Conservation (phyloP, 2,113 vertebrate genomes). For the Elgaria multicarinata region DNA sequence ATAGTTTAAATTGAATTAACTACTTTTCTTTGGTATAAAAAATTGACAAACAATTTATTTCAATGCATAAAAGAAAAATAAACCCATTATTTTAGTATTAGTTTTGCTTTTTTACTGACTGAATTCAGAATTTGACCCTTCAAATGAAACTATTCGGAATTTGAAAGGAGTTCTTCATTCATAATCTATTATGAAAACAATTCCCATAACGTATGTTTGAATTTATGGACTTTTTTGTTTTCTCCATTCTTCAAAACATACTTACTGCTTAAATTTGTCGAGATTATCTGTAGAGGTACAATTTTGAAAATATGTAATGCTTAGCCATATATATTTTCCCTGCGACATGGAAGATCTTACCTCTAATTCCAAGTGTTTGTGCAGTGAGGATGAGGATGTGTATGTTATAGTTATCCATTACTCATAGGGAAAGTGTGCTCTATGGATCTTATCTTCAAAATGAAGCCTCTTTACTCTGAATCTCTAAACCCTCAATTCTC, state of each 20-base stretch:
- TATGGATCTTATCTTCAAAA: background rate
- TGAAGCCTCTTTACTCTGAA: background rate
- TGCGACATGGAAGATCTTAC: background rate
- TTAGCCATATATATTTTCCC: background rate
- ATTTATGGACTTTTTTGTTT: background rate
- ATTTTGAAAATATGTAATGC: background rate
- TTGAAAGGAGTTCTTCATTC: background rate
- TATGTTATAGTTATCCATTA: background rate
- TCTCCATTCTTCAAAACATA: rapidly evolving
- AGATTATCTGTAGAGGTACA: background rate
- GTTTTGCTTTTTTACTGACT: no score
- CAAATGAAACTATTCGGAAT: background rate
- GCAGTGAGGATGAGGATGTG: background rate
- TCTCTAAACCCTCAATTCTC: background rate
- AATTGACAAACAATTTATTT: background rate
- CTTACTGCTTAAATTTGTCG: background rate
- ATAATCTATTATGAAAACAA: slow-evolving; percentile 23
- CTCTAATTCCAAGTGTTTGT: background rate
- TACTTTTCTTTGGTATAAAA: background rate
- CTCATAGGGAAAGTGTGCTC: no score
- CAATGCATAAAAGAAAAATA: background rate
- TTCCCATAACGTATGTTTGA: background rate
- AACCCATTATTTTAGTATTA: background rate
- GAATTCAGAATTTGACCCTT: rapidly evolving
- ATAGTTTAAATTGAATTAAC: background rate